These are phyloP conservation scores for Drosophila ohnishii DNA, from an alignment of 1,140 invertebrate species.

Conservation along the genomic window DNA sequence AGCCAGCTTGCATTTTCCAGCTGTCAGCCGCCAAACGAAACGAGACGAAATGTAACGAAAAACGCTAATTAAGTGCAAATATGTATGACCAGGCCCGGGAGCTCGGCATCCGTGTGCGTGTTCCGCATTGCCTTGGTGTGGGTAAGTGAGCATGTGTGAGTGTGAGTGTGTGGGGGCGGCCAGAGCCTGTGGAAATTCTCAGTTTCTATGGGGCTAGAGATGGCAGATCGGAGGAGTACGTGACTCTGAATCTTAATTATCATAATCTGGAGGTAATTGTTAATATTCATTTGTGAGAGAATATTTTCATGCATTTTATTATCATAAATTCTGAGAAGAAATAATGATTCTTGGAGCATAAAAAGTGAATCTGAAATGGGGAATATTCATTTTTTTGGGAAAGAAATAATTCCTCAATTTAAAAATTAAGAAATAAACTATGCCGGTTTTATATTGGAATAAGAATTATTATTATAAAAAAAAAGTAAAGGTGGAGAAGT, in stretches of 20 bases:
- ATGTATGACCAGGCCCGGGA: conserved; percentile 61
- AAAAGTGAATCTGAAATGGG: conserved; percentile 10
- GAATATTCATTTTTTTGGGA: not conserved
- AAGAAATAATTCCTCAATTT: not conserved
- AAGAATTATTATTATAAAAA: not conserved
- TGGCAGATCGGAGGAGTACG: conserved; percentile 26
- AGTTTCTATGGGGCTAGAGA: conserved; percentile 48
- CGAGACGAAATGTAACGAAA: conserved; percentile 46
- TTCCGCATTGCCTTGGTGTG: conserved; percentile 35
- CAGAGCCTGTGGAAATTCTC: conserved; percentile 8
- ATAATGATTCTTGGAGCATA: not conserved
- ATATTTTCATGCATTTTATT: conserved; percentile 2
- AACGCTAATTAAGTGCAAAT: conserved; percentile 80
- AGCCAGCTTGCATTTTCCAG: conserved; percentile 17
- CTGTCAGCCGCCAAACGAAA: conserved; percentile 41
- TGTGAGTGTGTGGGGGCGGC: conserved; percentile 60
- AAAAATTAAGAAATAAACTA: not conserved
- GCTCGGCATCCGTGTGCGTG: conserved; percentile 41
- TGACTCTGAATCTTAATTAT: conserved; percentile 32
- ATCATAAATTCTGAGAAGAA: not conserved
- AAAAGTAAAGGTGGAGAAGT: too few species aligned
- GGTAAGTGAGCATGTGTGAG: conserved; percentile 33
- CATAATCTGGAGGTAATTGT: not conserved
- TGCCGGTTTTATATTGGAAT: not conserved
- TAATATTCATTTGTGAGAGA: not conserved